Evolutionary conservation across 2,797 vertebrate genomes (phyloP).

Genomic region (Rousettus madagascariensis): DNA sequence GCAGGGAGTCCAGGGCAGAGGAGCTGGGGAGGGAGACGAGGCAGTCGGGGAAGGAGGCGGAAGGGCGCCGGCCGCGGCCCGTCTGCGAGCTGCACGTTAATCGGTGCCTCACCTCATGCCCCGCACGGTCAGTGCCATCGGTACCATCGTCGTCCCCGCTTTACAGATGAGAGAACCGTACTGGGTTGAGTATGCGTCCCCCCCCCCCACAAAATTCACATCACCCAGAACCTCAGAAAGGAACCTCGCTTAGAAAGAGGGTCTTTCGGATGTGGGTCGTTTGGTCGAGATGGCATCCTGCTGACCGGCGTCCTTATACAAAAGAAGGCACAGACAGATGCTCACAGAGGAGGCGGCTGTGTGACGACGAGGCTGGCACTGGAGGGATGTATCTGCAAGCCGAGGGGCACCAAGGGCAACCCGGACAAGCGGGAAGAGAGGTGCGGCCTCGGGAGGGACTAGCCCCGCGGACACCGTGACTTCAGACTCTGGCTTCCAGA

Average conservation of each 20-base stretch:
- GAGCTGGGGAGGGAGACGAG: not conserved
- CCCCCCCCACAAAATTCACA: accelerated
- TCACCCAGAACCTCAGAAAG: not conserved
- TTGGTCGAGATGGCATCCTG: not conserved
- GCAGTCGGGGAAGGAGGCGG: not conserved
- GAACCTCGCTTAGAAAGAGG: not conserved
- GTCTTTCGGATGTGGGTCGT: not conserved
- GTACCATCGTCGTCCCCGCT: not conserved
- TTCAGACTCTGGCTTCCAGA: not conserved
- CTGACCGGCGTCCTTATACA: not conserved
- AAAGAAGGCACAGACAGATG: not conserved
- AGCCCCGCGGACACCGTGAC: not conserved
- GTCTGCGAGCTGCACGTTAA: accelerated
- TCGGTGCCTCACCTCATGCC: not conserved
- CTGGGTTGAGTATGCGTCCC: not conserved
- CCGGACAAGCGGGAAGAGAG: not conserved
- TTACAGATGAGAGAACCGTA: not conserved
- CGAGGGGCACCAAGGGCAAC: not conserved
- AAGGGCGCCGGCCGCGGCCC: too few species aligned
- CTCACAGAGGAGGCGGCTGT: not conserved
- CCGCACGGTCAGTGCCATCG: not conserved
- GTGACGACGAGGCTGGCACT: not conserved
- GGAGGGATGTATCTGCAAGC: not conserved
- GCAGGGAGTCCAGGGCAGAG: not conserved
- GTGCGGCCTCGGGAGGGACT: not conserved